A percentile compares a stretch with the other conserved stretches of the same genome.
phyloP scores from a whole-genome alignment of 1,140 invertebrate genomes.

The Eurytemora carolleeae region DNA sequence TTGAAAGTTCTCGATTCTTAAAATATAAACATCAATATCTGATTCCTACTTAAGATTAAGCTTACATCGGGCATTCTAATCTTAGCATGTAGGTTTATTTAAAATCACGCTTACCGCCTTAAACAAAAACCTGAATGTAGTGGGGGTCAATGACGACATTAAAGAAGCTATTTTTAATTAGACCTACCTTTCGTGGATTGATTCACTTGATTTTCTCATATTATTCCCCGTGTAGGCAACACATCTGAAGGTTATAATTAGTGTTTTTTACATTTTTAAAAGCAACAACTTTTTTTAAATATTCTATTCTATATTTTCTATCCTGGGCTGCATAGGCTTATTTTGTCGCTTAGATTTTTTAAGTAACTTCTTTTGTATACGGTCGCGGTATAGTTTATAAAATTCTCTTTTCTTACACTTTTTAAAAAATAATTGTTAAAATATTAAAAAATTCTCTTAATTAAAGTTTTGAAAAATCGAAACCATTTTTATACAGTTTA shows the following conservation, averaged over 20 bases:
- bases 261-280: too few relatives aligned
- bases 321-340: not conserved
- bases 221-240: conserved; percentile 98
- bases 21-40: too few relatives aligned
- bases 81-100: not conserved
- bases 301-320: not conserved
- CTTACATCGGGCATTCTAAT: not conserved
- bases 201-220: conserved; percentile 47
- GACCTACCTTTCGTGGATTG: not conserved
- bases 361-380: not conserved
- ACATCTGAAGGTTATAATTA: too few relatives aligned
- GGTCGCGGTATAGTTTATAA: not conserved
- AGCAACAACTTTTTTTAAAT: too few relatives aligned
- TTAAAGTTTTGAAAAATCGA: not conserved
- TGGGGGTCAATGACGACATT: not conserved
- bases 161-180: not conserved
- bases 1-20: too few relatives aligned
- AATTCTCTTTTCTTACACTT: not conserved
- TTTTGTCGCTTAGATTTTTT: not conserved
- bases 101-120: not conserved
- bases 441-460: not conserved
- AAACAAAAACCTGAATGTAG: not conserved
- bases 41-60: too few relatives aligned
- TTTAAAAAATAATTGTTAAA: not conserved
- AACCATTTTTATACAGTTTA: not conserved